Evolutionary conservation across 2,797 vertebrate species (phyloP).

Genomic region (Kryptopterus vitreolus): DNA sequence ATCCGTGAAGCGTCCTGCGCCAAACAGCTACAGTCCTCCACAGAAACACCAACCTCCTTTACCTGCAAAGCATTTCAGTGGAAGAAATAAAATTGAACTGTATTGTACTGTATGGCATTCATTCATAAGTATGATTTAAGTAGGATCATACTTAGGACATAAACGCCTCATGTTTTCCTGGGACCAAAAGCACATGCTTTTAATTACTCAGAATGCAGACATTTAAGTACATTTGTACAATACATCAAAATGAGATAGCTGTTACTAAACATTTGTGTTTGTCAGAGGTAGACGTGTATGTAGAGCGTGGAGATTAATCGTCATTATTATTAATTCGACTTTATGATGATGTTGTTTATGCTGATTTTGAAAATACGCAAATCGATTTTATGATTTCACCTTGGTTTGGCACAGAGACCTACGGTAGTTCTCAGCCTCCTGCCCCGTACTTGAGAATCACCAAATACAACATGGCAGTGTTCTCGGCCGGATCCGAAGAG

Average conservation of each 20-base stretch:
- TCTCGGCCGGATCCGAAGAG: no score
- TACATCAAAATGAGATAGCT: neutral
- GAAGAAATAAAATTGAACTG: constrained; percentile 7
- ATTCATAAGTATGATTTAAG: neutral
- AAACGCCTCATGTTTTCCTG: neutral
- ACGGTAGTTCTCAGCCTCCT: no score
- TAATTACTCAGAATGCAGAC: neutral
- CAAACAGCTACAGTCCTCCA: constrained; percentile 80
- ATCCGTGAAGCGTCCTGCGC: constrained; percentile 73
- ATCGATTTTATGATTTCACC: no score
- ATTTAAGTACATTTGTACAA: neutral
- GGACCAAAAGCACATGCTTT: neutral
- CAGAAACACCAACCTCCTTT: constrained; percentile 75
- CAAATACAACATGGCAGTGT: no score
- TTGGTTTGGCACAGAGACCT: no score
- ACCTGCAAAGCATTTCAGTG: constrained; percentile 62
- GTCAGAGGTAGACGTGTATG: neutral
- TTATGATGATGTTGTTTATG: no score
- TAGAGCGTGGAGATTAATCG: no score
- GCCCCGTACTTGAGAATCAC: no score
- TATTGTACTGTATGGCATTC: neutral
- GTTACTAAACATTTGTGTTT: neutral
- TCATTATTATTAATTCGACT: no score
- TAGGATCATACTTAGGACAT: no score
- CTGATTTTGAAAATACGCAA: no score